Percentiles rank a stretch among this genome's conserved stretches.
Evolutionary conservation across 2,797 vertebrate genomes (phyloP).

Genomic region (Taeniopygia guttata): DNA sequence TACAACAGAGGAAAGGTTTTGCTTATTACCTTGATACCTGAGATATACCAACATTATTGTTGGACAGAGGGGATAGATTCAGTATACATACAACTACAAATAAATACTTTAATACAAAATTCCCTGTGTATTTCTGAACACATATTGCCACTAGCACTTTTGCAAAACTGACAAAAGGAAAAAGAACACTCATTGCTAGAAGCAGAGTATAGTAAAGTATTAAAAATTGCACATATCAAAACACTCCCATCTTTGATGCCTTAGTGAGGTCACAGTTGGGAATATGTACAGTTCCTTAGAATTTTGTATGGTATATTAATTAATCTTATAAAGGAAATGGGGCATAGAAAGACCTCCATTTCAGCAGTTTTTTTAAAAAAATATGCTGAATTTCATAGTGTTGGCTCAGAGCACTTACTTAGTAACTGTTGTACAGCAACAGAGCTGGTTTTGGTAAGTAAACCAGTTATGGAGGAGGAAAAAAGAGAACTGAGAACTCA

Average conservation of each 20-base stretch:
- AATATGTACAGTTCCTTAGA: neutral
- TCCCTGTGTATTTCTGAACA: neutral
- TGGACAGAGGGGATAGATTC: neutral
- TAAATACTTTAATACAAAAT: neutral
- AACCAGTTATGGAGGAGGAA: neutral
- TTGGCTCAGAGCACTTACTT: neutral
- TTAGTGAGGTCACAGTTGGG: neutral
- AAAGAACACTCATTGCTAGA: neutral
- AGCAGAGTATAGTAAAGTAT: neutral
- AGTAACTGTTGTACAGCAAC: neutral
- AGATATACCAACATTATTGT: neutral
- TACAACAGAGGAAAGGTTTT: neutral
- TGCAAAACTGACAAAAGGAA: neutral
- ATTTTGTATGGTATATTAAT: neutral
- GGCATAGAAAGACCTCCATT: neutral
- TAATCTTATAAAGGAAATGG: neutral
- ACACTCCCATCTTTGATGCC: neutral
- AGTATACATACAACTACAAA: neutral
- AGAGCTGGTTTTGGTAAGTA: neutral
- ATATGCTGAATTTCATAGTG: neutral
- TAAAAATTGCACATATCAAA: neutral
- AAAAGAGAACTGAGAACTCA: conserved; percentile 29
- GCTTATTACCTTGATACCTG: neutral
- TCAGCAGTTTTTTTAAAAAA: neutral
- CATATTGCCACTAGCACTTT: neutral